Evolutionary conservation across 2,888 invertebrate genomes (phyloP), one percentile per base, ranked within the genome.

Genomic region (Campoplex capitator): DNA sequence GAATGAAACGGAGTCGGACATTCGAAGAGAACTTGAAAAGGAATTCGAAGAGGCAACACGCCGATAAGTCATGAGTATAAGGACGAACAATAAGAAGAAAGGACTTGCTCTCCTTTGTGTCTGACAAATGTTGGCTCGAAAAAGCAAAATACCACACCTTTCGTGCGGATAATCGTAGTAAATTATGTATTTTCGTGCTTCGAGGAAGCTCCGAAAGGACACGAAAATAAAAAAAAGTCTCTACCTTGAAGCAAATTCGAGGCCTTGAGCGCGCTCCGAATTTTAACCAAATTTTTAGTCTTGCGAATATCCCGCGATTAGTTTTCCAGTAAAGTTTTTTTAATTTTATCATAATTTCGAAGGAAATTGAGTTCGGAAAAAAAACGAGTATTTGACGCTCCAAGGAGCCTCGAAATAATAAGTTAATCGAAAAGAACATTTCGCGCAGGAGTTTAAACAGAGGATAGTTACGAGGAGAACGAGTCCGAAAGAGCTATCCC

Each of bases 161-260:
- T 56, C 84, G 81, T 88, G 84, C 88, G 62, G 84, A 78, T 86
- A 88, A 89, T 76, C 80, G 86, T 35, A 56, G 73, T 77, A 11
- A 38, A 80, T 71, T 79, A 62, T 23, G 45, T 68, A 54, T 48
- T 56, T 74, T 82, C 65, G 80, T 71, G 80, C 45, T 56, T n/a
- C 67, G 76, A 54, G 28, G 67, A 51, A 67, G 38, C 56, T 18
- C 35, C 51, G 13, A 35, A 58, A 38, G 71, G 42, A 23, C n/a
- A 13, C 32, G 73, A 42, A 48, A 58, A 68, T 54, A 38, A 77
- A 70, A 58, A 9, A 42, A 7, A 42, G 6, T 38, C 23, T 7
- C 32, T 51, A 3, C 35, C 23, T 54, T 4, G 6, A 56, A 28
- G 42, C 45, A 56, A 68, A 42, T 23, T 62, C 16, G 6, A 62